Conservation (phyloP, 2,888 invertebrate genomes). For the Endotricha flammealis region DNA sequence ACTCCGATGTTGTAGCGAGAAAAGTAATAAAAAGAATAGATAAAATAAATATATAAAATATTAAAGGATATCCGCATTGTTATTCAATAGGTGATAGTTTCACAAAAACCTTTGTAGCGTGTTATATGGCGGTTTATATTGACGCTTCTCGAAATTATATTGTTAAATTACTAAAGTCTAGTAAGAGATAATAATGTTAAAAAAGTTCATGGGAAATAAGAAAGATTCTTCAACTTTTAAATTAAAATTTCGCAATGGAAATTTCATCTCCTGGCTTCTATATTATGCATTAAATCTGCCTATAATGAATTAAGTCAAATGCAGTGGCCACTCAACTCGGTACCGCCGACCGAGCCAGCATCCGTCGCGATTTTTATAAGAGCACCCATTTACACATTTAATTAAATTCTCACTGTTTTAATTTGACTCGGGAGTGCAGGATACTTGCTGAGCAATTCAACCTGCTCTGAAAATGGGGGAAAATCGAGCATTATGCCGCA, state of each 20-base stretch:
- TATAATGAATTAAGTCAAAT: conserved; percentile 47
- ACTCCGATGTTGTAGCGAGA: background rate
- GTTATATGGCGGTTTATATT: no score
- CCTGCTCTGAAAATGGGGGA: conserved; percentile 19
- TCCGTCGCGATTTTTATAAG: conserved; percentile 57
- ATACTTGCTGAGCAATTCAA: conserved; percentile 47
- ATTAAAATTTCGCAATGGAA: conserved; percentile 3
- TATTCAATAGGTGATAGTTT: no score
- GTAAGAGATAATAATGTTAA: no score
- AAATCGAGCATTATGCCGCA: conserved; percentile 11
- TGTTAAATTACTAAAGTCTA: no score
- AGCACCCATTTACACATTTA: conserved; percentile 68
- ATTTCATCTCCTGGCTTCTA: conserved; percentile 1
- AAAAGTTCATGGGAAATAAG: background rate
- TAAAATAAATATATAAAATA: no score
- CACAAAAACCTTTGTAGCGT: no score
- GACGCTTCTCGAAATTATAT: no score
- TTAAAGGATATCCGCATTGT: no score
- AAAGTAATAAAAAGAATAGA: conserved; percentile 1
- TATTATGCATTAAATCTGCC: conserved; percentile 36
- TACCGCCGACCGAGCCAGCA: conserved; percentile 13
- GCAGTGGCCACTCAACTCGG: conserved; percentile 39
- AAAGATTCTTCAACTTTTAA: conserved; percentile 3
- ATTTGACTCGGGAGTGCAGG: conserved; percentile 61
- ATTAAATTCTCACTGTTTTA: conserved; percentile 72